Evolutionary conservation across 1,140 invertebrate species (phyloP), one percentile per base, ranked within the genome.

Genomic region (Aphaenogaster rudis): DNA sequence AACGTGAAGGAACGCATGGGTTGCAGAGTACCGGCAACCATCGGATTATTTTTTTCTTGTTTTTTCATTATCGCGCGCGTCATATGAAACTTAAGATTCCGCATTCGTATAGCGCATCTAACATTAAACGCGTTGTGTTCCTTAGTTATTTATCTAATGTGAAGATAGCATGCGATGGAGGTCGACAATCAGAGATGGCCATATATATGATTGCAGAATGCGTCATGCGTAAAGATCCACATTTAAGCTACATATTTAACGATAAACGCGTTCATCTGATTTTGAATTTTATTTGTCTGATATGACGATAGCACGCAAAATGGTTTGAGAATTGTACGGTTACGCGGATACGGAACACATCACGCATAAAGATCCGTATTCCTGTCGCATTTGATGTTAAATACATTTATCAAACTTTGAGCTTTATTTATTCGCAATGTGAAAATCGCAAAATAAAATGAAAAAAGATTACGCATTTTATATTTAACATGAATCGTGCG

Each of bases 401-500:
- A 59, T 21, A 21, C 52, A 21, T 28, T 59, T 57, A 33, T 15
- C 39, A 15, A 72, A 59, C n/a, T 80, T 50, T 33, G 21, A 33
- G 52, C 33, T 81, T 45, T 74, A 28, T 82, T 71, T n/a, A 17
- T 50, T 39, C 80, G 39, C 21, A 28, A 28, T 1, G 7, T 28
- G 69, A 61, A 74, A 63, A 45, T 72, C 9, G 9, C 66, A 5
- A 28, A 28, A 28, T 28, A 21, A 28, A 28, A 72, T 28, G 9
- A 45, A 64, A 28, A 66, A 52, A 74, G 13, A 59, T 59, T 28
- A 59, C 28, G 21, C 21, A 6, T 45, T 48, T 79, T 36, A 66
- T 61, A 67, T 80, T 80, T 69, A 79, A 71, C 48, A n/a, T 57
- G 28, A 45, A 82, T 59, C 66, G 54, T 17, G 28, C 42, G 54